phyloP scores from a whole-genome alignment of 1,140 invertebrate genomes.

The Drosophila mojavensis region DNA sequence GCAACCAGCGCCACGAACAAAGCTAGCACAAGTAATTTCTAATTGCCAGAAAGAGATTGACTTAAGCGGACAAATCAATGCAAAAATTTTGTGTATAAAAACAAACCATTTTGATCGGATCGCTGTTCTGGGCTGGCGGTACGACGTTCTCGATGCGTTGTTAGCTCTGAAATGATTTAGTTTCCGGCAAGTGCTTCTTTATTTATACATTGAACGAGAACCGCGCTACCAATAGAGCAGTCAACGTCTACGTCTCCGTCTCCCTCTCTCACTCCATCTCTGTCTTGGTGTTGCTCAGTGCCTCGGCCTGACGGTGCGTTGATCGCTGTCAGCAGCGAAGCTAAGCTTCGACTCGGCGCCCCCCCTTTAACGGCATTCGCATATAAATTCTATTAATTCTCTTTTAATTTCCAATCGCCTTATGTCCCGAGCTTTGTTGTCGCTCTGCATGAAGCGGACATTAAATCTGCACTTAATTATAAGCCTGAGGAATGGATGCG shows the following conservation, averaged over 20 bases:
- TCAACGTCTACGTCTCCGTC: constrained; percentile 20
- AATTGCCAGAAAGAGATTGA: constrained; percentile 12
- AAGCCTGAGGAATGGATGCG: constrained; percentile 2
- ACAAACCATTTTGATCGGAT: constrained; percentile 57
- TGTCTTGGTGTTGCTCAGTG: constrained; percentile 8
- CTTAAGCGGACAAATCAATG: neutral
- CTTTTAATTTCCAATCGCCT: constrained; percentile 73
- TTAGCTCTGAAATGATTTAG: constrained; percentile 72
- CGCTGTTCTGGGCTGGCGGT: neutral
- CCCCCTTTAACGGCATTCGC: constrained; percentile 61
- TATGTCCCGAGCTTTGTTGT: constrained; percentile 66
- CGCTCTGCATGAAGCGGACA: constrained; percentile 34
- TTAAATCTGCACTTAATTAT: constrained; percentile 30
- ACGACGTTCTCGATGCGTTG: constrained; percentile 65
- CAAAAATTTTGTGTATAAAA: neutral
- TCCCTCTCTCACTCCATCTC: constrained; percentile 22
- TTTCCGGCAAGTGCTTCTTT: constrained; percentile 77
- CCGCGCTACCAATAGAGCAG: constrained; percentile 36
- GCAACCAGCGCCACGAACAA: constrained; percentile 63
- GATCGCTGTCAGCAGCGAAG: constrained; percentile 20
- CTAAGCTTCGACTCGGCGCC: constrained; percentile 24
- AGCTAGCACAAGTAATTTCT: constrained; percentile 69
- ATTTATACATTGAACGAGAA: constrained; percentile 74
- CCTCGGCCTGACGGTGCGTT: constrained; percentile 17
- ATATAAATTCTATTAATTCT: constrained; percentile 74